A percentile compares a stretch with the other conserved stretches of the same genome.
Conservation (phyloP, 2,888 invertebrate species). For the Drosophila parthenogenetica region DNA sequence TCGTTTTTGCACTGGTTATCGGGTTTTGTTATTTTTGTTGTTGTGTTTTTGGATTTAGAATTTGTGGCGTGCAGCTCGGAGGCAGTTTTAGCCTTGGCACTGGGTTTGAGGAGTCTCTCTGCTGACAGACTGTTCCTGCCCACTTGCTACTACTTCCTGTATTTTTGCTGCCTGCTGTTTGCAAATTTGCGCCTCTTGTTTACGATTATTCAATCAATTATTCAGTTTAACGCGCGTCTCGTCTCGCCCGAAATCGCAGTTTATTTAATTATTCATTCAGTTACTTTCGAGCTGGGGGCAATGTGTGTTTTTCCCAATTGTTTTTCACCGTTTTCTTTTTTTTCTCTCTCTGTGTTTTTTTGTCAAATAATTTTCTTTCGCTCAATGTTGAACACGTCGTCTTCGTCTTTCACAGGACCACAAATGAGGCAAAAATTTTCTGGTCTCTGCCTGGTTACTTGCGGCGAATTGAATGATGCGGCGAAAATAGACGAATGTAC, state of each 20-base stretch:
- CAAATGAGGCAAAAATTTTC: constrained; percentile 59
- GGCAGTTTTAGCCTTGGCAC: constrained; percentile 65
- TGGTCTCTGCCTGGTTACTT: constrained; percentile 34
- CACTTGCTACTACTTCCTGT: constrained; percentile 10
- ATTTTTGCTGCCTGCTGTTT: constrained; percentile 24
- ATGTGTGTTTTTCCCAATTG: constrained; percentile 27
- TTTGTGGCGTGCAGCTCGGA: constrained; percentile 18
- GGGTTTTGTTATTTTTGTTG: constrained; percentile 8
- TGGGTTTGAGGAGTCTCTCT: constrained; percentile 31
- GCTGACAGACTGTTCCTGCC: constrained; percentile 1
- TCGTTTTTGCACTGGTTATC: constrained; percentile 26
- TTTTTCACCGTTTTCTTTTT: constrained; percentile 29
- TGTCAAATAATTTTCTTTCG: constrained; percentile 31
- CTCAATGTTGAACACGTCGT: constrained; percentile 49
- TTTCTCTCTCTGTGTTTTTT: constrained; percentile 5
- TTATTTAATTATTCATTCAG: constrained; percentile 55
- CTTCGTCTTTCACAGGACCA: constrained; percentile 56
- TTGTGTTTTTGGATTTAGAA: not conserved
- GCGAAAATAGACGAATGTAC: constrained; percentile 54
- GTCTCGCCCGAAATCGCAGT: constrained; percentile 40
- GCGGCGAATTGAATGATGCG: constrained; percentile 64
- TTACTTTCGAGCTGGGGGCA: constrained; percentile 18
- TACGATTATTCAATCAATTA: constrained; percentile 74
- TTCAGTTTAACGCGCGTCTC: constrained; percentile 54
- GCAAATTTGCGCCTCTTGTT: constrained; percentile 51